Evolutionary conservation across 2,888 invertebrate species (phyloP), one percentile per base, ranked within the genome.

Genomic region (Drosophila anomalata): DNA sequence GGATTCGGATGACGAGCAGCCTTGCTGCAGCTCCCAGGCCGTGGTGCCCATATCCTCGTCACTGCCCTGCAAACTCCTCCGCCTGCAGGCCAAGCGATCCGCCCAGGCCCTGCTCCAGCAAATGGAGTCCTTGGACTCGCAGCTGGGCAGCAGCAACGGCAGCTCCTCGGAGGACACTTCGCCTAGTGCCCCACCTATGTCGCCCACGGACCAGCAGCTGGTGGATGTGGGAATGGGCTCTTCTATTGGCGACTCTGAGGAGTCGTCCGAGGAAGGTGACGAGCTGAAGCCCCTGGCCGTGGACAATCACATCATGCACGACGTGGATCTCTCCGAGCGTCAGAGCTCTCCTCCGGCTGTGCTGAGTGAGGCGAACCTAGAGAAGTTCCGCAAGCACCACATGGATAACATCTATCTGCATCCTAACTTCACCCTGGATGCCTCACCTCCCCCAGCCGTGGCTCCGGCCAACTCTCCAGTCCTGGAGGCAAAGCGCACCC

Each of bases 201-300:
- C 89, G 17, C 82, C 88, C 17, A 73, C 79, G 12, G 84, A 78
- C 24, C 88, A 89, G 11, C 88, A 88, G 52, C 71, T 89, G n/a
- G 79, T 91, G 46, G 89, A 88, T 39, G 87, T 89, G 14, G 90
- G 89, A 59, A 89, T 90, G 88, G 89, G 89, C 6, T 87, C 89
- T 0, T 89, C 90, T 12, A 89, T 90, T 14, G 89, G 86, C 1
- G 89, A 89, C 26, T 90, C 90, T 0, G 90, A 87, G 66, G 90
- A 91, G 50, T 91, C 61, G 1, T 62, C 92, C 0, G 92, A 92
- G 65, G 92, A 91, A 66, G 91, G 91, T 46, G 92, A 92, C 71
- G 91, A 92, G 52, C 76, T 92, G 12, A 91, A 92, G 58, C 92
- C 92, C 3, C 74, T 92, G 63, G 91, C 92, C 8, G 88, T 91